These are phyloP conservation scores for Notarius quadriscutis DNA, from an alignment of 2,113 vertebrate species.

Conservation along the genomic window DNA sequence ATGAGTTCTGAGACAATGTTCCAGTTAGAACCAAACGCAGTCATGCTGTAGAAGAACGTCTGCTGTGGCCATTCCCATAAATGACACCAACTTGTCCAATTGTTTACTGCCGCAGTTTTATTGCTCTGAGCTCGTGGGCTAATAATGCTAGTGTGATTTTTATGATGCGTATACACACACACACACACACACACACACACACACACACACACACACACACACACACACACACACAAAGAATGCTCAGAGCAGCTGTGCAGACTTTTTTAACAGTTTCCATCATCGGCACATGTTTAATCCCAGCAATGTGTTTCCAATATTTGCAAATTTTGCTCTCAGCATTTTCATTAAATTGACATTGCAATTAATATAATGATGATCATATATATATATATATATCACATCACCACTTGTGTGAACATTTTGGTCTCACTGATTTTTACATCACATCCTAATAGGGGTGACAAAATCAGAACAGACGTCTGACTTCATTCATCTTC, in stretches of 20 bases:
- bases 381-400: background rate
- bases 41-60: background rate
- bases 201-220: background rate
- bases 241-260: background rate
- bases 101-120: slow-evolving; percentile 15
- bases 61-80: slow-evolving; percentile 4
- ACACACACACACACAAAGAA: background rate
- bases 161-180: background rate
- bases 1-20: background rate
- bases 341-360: background rate
- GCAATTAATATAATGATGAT: background rate
- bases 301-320: background rate
- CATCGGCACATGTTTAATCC: background rate
- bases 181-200: background rate
- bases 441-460: background rate
- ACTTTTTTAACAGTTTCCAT: background rate
- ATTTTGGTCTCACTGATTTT: background rate
- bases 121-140: slow-evolving; percentile 15
- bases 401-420: background rate
- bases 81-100: background rate
- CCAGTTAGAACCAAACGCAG: background rate
- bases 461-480: background rate
- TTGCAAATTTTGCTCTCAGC: background rate
- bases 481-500: background rate
- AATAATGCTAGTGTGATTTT: slow-evolving; percentile 19